Base-by-base conservation (phyloP, 2,113 vertebrate genomes). In the Daphoenositta chrysoptera region DNA sequence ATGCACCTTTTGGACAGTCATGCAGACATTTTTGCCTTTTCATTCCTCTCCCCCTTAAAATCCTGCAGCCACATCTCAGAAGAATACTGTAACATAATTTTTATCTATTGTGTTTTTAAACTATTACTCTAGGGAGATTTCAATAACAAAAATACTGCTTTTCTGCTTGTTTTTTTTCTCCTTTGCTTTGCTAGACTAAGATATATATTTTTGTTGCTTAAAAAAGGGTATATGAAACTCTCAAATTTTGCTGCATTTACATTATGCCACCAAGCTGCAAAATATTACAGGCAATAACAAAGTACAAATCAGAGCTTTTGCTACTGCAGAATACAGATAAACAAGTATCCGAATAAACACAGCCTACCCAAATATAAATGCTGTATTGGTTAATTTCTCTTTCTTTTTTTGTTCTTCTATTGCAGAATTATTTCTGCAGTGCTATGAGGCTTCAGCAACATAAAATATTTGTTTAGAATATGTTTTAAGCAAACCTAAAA, bases 381-480 rank as follows among this genome's bases (percentile, higher is more conserved):
- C 13, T 33, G 2, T 23, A 5, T 21, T 69, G 40, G 3, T 9
- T 22, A 24, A 0, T 30, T 30, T 30, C 2, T 42, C 4, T 47
- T 11, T 48, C 45, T 44, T 82, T 39, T 56, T 24, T 39, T 47
- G 16, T 40, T 40, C 28, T 15, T 54, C 31, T 6, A 16, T 16
- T 26, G 18, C 10, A 88, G 15, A 84, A 71, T 45, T 58, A 45
- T 39, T 87, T 75, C 51, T 79, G 40, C 7, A 51, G 26, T 68
- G 30, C 8, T 31, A 8, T 12, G 2, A 75, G 3, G 24, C 18
- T 58, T 68, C 35, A 39, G 16, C 10, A 31, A 28, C 6, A 39
- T 5, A 26, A 75, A 78, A 71, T 30, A 44, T 5, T 54, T 40
- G 2, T 30, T 69, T 57, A 57, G 13, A 48, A 15, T 39, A 20